These are phyloP conservation scores for Oscheius sp. DNA, from an alignment of 2,888 invertebrate genomes.

Conservation along the genomic window DNA sequence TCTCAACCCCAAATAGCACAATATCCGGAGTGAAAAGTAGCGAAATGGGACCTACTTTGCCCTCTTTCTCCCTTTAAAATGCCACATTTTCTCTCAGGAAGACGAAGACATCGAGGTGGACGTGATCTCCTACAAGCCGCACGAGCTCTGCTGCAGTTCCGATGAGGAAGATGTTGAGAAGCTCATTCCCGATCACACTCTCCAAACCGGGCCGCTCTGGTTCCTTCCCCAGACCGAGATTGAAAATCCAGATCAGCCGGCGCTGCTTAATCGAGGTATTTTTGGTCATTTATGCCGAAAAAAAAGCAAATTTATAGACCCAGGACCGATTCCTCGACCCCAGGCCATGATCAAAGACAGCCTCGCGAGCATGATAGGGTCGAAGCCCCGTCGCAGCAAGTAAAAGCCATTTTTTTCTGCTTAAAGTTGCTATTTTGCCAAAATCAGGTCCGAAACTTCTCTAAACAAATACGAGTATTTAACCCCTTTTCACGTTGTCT, in stretches of 20 bases:
- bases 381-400: constrained; percentile 10
- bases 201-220: constrained; percentile 71
- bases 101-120: constrained; percentile 83
- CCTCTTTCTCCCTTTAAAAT: too few relatives aligned
- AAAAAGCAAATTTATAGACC: background rate
- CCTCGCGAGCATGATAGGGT: background rate
- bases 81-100: constrained; percentile 36
- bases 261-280: constrained; percentile 38
- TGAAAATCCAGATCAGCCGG: constrained; percentile 68
- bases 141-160: constrained; percentile 63
- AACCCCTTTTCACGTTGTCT: too few relatives aligned
- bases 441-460: background rate
- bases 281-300: background rate
- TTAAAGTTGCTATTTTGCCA: background rate
- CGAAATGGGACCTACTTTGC: too few relatives aligned
- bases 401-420: background rate
- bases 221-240: constrained; percentile 76
- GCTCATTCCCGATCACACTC: constrained; percentile 38
- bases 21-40: too few relatives aligned
- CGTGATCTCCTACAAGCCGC: constrained; percentile 44
- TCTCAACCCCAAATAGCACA: too few relatives aligned
- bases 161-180: constrained; percentile 56
- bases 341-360: background rate
- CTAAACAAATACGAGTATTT: constrained; percentile 17
- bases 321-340: constrained; percentile 1